Evolutionary conservation across 1,140 invertebrate species (phyloP).

Genomic region (Sinonovacula constricta): DNA sequence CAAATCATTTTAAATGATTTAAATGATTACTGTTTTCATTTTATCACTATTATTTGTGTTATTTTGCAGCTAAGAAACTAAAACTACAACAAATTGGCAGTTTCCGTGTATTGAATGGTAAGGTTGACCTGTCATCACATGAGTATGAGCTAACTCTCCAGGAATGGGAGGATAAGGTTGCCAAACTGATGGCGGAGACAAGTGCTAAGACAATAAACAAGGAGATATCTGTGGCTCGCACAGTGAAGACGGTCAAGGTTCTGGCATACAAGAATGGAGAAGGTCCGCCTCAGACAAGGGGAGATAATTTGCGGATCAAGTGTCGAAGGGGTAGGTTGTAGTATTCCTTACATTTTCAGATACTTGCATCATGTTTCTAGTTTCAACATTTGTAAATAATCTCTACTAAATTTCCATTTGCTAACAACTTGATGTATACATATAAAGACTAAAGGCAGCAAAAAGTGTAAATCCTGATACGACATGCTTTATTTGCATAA

Average conservation of each 20-base stretch:
- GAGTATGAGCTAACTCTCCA: slow-evolving; percentile 75
- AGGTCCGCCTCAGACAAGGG: slow-evolving; percentile 70
- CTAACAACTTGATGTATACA: no score
- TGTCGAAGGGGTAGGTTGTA: slow-evolving; percentile 76
- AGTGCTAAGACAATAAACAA: slow-evolving; percentile 73
- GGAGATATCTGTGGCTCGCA: slow-evolving; percentile 72
- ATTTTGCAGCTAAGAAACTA: slow-evolving; percentile 71
- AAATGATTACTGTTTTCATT: no score
- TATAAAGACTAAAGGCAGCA: no score
- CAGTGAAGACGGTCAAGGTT: slow-evolving; percentile 74
- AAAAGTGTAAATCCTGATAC: no score
- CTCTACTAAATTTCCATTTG: no score
- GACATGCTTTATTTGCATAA: no score
- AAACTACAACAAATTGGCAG: slow-evolving; percentile 73
- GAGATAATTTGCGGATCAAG: slow-evolving; percentile 77
- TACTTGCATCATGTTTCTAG: no score
- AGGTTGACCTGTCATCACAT: slow-evolving; percentile 76
- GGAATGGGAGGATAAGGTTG: slow-evolving; percentile 71
- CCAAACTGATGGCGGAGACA: slow-evolving; percentile 68
- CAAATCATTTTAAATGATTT: no score
- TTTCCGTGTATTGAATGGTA: slow-evolving; percentile 76
- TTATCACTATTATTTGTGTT: slow-evolving; percentile 3
- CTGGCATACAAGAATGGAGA: slow-evolving; percentile 78
- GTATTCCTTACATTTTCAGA: not conserved
- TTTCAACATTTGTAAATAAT: not conserved